Evolutionary conservation across 1,140 invertebrate genomes (phyloP), one percentile per base, ranked within the genome.

Genomic region (Hyphantria cunea): DNA sequence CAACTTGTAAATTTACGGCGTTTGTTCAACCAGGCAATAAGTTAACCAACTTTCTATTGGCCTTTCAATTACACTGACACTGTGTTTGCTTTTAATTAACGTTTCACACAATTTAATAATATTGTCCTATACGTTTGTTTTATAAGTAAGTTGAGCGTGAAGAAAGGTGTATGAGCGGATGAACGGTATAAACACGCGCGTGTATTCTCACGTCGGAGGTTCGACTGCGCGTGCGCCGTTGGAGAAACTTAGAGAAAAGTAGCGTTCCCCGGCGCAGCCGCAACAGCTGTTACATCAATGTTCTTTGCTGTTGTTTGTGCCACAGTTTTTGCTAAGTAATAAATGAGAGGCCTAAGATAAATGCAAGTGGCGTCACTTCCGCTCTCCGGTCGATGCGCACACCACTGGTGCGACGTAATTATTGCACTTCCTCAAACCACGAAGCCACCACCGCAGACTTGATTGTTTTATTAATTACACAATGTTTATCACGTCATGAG

Each of bases 221-320:
- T 50, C 45, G 37, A 87, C 86, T 87, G 84, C 74, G 79, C 69
- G 55, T 41, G 81, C 77, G 80, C 70, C 68, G 49, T 50, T 41
- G 59, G 49, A 60, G 86, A 89, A 89, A 89, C 84, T 84, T 67
- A 86, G 80, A 89, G 86, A 85, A 87, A 89, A 84, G 84, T 83
- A 72, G 66, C 74, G 78, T 76, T 74, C 76, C 71, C 68, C 70
- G 41, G 58, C 69, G 66, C 68, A 49, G 41, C 62, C 63, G 68
- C 72, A 77, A 70, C 55, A 54, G 48, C 68, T 72, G 82, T 89
- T 89, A 87, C 84, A 87, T 89, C 84, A 87, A 80, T 76, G 73
- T 67, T 81, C 70, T 78, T 48, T 71, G 66, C 63, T 78, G 71
- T 78, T 68, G 64, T 66, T 72, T 63, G 12, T 44, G 39, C 39